Evolutionary conservation across 2,113 vertebrate genomes (phyloP), one percentile per base, ranked within the genome.

Genomic region (Rhegmatorhina hoffmannsi): DNA sequence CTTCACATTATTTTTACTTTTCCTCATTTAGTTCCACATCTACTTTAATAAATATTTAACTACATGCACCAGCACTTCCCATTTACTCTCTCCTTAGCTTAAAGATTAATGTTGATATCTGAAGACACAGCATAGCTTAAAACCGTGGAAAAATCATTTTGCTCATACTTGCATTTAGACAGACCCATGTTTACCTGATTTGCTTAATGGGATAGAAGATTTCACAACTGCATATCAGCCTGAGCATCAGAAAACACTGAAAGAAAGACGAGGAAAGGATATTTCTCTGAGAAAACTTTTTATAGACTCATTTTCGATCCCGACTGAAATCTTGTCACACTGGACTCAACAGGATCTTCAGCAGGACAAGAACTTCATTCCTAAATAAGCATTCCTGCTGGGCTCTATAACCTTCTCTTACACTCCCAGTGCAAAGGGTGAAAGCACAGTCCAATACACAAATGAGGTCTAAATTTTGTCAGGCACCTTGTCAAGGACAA

Each of bases 11-110:
- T 92, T 96, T 97, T 97, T 96, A 96, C 96, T 96, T 94, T 96
- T 95, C 95, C 94, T 98, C 97, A 96, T 90, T 91, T 92, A 95
- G 93, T 89, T 89, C 72, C 68, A 90, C 85, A 73, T 94, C 75
- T 80, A 70, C 73, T 92, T 95, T 87, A 95, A 96, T 96, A 95
- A 97, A 96, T 95, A 96, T 95, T 96, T 96, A 96, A 96, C 58
- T 76, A 91, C 29, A 33, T 66, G 74, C 60, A 90, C 69, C 50
- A 92, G 68, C 79, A 88, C 72, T 90, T 78, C 59, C 84, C 87
- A 91, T 86, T 95, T 92, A 74, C 74, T 92, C 47, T 87, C 72
- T 93, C 72, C 44, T 92, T 96, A 92, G 78, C 88, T 95, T 95
- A 95, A 93, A 95, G 93, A 96, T 95, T 96, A 81, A 95, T 94